Evolutionary conservation across 2,113 vertebrate genomes (phyloP), one percentile per base, ranked within the genome.

Genomic region (Leuciscus idus): DNA sequence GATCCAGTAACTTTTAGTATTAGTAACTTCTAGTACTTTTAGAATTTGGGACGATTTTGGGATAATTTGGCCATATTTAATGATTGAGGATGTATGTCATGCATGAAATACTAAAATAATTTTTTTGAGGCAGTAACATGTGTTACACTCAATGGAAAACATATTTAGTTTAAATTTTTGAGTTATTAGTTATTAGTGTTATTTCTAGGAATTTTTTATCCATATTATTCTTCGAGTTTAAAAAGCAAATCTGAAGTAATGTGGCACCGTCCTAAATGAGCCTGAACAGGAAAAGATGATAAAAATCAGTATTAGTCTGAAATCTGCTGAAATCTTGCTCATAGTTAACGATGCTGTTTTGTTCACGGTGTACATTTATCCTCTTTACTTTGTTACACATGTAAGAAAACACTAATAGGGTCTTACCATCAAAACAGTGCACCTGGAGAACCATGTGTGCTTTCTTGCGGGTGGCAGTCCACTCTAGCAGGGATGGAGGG

Each of bases 401-500:
- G 26, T 30, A 77, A 52, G 3, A 76, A 19, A 26, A 28, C 13
- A 74, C 43, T 4, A 46, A n/a, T 6, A n/a, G 23, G 26, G 33
- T 83, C 94, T 81, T 92, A 99, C 98, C 97, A 0, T 97, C 97
- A 75, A 97, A 97, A 90, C 97, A 98, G 91, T 96, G 91, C 30
- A 98, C 92, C 1, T 98, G 95, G 6, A 99, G 91, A 0, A 96
- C 96, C 90, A 98, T 98, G 92, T 94, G 95, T 70, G 96, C 97
- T 88, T 94, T 96, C 87, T 93, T 96, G 83, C 95, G 93, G 91
- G 94, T 96, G 7, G 96, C 95, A 0, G 92, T 96, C 98, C 98
- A 99, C 94, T 99, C 98, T 8, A 99, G 95, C 12, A 97, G 94
- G 2, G 95, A 97, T 0, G 95, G 97, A 0, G 98, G 98, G 90